Percentiles rank a stretch among this genome's conserved stretches.
phyloP scores from a whole-genome alignment of 2,797 vertebrate genomes.

The Lateolabrax maculatus region DNA sequence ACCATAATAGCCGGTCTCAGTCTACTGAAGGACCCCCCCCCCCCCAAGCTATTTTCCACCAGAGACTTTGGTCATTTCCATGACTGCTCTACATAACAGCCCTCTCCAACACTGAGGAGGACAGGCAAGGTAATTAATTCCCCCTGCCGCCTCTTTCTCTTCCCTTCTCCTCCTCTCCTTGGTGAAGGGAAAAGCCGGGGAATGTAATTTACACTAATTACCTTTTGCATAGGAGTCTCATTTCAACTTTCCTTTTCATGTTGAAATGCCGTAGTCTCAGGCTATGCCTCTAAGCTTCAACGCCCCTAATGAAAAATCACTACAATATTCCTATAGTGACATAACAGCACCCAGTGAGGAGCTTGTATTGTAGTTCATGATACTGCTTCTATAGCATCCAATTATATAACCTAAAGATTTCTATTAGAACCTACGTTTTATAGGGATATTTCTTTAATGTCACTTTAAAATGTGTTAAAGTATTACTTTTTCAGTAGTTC shows the following conservation, averaged over 20 bases:
- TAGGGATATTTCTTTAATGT: neutral
- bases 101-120: constrained; percentile 69
- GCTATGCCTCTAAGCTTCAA: constrained; percentile 57
- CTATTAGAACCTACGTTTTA: neutral
- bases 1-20: constrained; percentile 61
- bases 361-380: constrained; percentile 3
- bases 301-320: constrained; percentile 60
- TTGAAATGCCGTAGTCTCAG: constrained; percentile 49
- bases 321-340: constrained; percentile 45
- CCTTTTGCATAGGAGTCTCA: constrained; percentile 80
- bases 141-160: constrained; percentile 75
- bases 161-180: constrained; percentile 71
- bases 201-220: constrained; percentile 86
- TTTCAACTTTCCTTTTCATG: constrained; percentile 83
- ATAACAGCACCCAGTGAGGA: constrained; percentile 15
- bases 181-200: constrained; percentile 74
- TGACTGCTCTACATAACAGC: constrained; percentile 75
- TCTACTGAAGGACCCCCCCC: constrained; percentile 25
- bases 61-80: constrained; percentile 77
- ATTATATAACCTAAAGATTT: constrained; percentile 5
- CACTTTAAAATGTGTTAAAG: constrained; percentile 24
- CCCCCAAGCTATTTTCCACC: constrained; percentile 65
- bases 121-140: constrained; percentile 83
- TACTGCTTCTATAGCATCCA: neutral
- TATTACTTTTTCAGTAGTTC: constrained; percentile 36